These are phyloP conservation scores for Pangasius djambal DNA, from an alignment of 2,797 vertebrate genomes.

Conservation along the genomic window DNA sequence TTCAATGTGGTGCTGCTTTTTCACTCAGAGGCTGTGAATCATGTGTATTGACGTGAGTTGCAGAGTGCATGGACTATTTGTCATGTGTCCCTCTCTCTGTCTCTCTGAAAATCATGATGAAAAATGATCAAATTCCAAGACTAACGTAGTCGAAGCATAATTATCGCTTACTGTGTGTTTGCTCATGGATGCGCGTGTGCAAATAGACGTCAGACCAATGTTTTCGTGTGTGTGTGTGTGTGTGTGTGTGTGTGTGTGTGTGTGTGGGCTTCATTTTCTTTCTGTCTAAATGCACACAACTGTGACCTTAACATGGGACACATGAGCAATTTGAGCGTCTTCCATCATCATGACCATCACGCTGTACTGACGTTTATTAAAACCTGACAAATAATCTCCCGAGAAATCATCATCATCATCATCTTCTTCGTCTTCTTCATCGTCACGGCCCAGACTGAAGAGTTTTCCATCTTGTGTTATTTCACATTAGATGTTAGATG, in stretches of 20 bases:
- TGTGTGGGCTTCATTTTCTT: slow-evolving; percentile 36
- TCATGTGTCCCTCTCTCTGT: slow-evolving; percentile 41
- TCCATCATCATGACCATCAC: slow-evolving; percentile 64
- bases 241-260: slow-evolving; percentile 35
- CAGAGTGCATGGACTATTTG: slow-evolving; percentile 50
- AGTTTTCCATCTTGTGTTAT: not conserved
- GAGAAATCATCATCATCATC: slow-evolving; percentile 51
- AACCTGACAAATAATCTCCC: slow-evolving; percentile 62
- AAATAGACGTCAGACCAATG: slow-evolving; percentile 44
- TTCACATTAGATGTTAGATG: not conserved
- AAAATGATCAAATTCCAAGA: slow-evolving; percentile 35
- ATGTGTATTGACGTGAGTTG: slow-evolving; percentile 45
- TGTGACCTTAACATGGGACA: slow-evolving; percentile 48
- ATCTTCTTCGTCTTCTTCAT: no score
- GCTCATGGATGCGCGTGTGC: slow-evolving; percentile 7
- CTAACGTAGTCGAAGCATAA: slow-evolving; percentile 31
- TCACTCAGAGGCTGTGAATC: slow-evolving; percentile 55
- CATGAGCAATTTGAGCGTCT: slow-evolving; percentile 48
- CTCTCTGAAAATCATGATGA: slow-evolving; percentile 41
- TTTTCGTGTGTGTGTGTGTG: slow-evolving; percentile 36
- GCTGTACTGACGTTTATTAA: slow-evolving; percentile 63
- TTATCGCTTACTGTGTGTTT: slow-evolving; percentile 36
- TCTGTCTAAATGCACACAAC: slow-evolving; percentile 46
- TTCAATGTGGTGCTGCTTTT: slow-evolving; percentile 46
- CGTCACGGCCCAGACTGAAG: not conserved